Evolutionary conservation across 2,113 vertebrate genomes (phyloP).

Genomic region (Mustela lutreola): DNA sequence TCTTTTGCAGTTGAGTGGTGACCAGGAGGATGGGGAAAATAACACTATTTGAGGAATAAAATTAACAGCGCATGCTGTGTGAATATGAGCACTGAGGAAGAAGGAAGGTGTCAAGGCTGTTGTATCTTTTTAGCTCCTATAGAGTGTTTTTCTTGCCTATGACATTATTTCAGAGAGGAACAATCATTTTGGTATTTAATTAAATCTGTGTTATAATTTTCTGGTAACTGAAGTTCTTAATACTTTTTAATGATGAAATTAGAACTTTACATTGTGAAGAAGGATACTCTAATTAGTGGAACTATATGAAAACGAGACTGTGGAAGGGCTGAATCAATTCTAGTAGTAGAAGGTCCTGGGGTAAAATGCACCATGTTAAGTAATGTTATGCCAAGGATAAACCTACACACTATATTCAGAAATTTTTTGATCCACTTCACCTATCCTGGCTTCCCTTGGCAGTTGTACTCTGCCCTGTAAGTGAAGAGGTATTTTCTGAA

Average conservation of each 20-base stretch:
- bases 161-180: not conserved
- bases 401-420: not conserved
- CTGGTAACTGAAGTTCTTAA: not conserved
- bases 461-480: not conserved
- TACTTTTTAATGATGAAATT: not conserved
- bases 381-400: not conserved
- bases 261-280: not conserved
- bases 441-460: not conserved
- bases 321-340: not conserved
- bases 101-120: fast-evolving
- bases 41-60: not conserved
- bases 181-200: not conserved
- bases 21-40: not conserved
- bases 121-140: not conserved
- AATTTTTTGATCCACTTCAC: not conserved
- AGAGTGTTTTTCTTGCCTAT: not conserved
- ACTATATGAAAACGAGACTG: not conserved
- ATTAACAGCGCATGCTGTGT: no score
- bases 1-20: not conserved
- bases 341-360: not conserved
- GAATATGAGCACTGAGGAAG: not conserved
- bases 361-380: not conserved
- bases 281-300: not conserved
- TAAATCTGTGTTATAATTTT: not conserved
- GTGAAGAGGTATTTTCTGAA: constrained; percentile 67